Evolutionary conservation across 2,113 vertebrate genomes (phyloP).

Genomic region (Notarius lentiginosus): DNA sequence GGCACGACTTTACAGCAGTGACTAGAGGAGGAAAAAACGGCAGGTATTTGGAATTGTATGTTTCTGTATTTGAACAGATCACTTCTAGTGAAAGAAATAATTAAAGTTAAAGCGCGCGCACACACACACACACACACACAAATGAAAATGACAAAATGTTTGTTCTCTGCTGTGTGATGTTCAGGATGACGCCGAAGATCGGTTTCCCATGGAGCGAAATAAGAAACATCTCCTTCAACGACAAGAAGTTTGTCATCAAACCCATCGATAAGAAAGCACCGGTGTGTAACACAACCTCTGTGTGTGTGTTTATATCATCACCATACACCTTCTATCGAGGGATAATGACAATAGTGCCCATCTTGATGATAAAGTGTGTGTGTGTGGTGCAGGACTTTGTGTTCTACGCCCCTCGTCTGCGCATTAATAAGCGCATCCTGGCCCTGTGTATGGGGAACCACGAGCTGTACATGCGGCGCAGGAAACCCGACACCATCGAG

Average conservation of each 20-base stretch:
- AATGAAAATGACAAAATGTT: not conserved
- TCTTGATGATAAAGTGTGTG: not conserved
- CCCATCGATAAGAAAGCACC: slow-evolving; percentile 99
- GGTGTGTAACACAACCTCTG: slow-evolving; percentile 70
- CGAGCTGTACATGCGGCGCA: slow-evolving; percentile 95
- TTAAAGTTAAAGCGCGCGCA: not conserved
- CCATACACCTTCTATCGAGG: not conserved
- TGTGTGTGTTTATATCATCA: not conserved
- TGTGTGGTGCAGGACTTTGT: slow-evolving; percentile 83
- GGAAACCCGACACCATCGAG: slow-evolving; percentile 97
- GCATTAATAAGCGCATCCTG: slow-evolving; percentile 97
- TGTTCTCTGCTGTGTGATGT: slow-evolving; percentile 48
- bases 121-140: not conserved
- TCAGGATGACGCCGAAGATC: slow-evolving; percentile 96
- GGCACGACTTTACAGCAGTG: not conserved
- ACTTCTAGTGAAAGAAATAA: not conserved
- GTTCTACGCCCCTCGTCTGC: slow-evolving; percentile 93
- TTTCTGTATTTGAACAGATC: not conserved
- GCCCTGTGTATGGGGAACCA: slow-evolving; percentile 99
- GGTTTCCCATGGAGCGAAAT: slow-evolving; percentile 99
- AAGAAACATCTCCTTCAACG: slow-evolving; percentile 98
- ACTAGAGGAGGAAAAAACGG: not conserved
- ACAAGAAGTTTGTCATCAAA: slow-evolving; percentile 99
- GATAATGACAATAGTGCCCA: not conserved
- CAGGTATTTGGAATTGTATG: not conserved